Conservation (phyloP, 30 jellyfish, hydroid and myxozoan genomes). For the Hydractinia symbiolongicarpus region DNA sequence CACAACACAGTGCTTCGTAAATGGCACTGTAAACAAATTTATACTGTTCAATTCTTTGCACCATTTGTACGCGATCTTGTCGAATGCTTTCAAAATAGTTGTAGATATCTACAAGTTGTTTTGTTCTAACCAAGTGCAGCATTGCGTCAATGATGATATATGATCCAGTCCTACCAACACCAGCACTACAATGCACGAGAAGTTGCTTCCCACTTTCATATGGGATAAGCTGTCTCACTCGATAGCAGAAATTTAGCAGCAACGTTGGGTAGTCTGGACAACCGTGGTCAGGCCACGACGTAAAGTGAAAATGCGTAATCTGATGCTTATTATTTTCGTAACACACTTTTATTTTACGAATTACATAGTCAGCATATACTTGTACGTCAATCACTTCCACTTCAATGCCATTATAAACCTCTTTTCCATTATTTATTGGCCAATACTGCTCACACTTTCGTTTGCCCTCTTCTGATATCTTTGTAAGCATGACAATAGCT, state of each 20-base stretch:
- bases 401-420: slow-evolving; percentile 62
- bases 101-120: slow-evolving; percentile 64
- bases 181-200: slow-evolving; percentile 97
- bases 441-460: slow-evolving; percentile 74
- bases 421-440: slow-evolving; percentile 61
- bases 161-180: slow-evolving; percentile 96
- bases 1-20: slow-evolving; percentile 21
- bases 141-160: slow-evolving; percentile 65
- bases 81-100: slow-evolving; percentile 86
- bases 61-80: slow-evolving; percentile 77
- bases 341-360: slow-evolving; percentile 44
- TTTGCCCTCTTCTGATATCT: slow-evolving; percentile 16
- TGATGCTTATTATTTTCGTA: slow-evolving; percentile 11
- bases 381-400: slow-evolving; percentile 55
- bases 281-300: slow-evolving; percentile 97
- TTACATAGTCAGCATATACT: slow-evolving; percentile 69
- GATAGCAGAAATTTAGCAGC: slow-evolving; percentile 65
- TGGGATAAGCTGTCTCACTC: slow-evolving; percentile 52
- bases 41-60: slow-evolving; percentile 55
- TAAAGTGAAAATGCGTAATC: slow-evolving; percentile 52
- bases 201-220: slow-evolving; percentile 57
- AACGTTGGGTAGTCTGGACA: slow-evolving; percentile 86
- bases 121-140: slow-evolving; percentile 42
- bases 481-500: slow-evolving; percentile 29
- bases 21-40: slow-evolving; percentile 20